phyloP scores from a whole-genome alignment of 1,140 invertebrate genomes.

The Sinella curviseta region DNA sequence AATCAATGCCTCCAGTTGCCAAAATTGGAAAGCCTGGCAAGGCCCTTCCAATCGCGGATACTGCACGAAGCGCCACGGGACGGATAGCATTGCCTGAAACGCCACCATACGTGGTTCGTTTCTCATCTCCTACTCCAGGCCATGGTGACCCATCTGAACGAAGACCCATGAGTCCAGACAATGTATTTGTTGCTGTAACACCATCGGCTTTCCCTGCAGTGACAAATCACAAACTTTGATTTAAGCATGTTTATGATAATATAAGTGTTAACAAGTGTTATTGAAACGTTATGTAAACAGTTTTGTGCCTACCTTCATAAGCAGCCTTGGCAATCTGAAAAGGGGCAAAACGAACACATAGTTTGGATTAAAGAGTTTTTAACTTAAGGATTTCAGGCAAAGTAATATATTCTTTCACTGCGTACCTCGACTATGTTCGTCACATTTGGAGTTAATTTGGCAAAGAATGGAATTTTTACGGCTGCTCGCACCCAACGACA shows the following conservation, averaged over 20 bases:
- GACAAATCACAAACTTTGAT: constrained; percentile 26
- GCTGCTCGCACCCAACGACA: constrained; percentile 82
- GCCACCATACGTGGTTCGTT: constrained; percentile 91
- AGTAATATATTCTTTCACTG: background rate
- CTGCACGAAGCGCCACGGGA: constrained; percentile 85
- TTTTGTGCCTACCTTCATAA: constrained; percentile 73
- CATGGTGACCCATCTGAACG: constrained; percentile 78
- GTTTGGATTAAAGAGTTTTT: background rate
- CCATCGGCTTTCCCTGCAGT: constrained; percentile 80
- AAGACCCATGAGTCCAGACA: constrained; percentile 88
- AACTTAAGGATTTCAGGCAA: background rate
- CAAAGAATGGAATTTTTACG: constrained; percentile 94
- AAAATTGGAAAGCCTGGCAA: constrained; percentile 88
- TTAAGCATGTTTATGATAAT: background rate
- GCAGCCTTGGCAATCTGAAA: constrained; percentile 80
- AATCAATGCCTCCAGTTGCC: constrained; percentile 95
- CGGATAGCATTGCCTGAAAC: constrained; percentile 93
- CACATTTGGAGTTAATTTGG: constrained; percentile 97
- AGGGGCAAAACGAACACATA: background rate
- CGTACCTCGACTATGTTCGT: constrained; percentile 75
- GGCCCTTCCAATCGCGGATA: constrained; percentile 79
- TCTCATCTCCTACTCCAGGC: constrained; percentile 81
- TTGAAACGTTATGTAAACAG: background rate
- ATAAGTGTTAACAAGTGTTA: background rate
- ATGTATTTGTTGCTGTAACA: constrained; percentile 95